Conservation (phyloP, 2,113 vertebrate genomes). For the Rhinoderma darwinii region DNA sequence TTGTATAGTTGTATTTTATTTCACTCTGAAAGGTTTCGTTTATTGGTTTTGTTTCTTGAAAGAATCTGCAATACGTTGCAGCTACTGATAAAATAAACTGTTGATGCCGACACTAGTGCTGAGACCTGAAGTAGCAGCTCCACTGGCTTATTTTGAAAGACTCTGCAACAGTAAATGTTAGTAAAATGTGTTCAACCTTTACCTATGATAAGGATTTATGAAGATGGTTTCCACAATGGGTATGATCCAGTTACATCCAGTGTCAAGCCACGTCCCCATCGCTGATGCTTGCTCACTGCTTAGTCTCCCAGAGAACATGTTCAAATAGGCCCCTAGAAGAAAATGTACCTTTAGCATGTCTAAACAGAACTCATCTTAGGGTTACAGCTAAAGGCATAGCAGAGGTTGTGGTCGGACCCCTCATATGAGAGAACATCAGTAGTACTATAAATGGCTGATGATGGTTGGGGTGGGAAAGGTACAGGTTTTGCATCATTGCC, state of each 20-base stretch:
- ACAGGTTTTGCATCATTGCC: too few species aligned
- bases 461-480: too few species aligned
- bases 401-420: not conserved
- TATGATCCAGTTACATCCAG: not conserved
- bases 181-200: not conserved
- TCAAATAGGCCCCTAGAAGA: too few species aligned
- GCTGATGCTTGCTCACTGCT: not conserved
- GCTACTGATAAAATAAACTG: not conserved
- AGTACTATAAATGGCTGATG: too few species aligned
- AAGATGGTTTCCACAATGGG: not conserved
- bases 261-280: not conserved
- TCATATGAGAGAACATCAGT: not conserved
- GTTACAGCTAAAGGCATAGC: not conserved
- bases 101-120: not conserved
- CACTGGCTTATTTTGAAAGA: not conserved
- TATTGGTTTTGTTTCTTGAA: not conserved
- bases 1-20: conserved; percentile 31
- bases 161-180: not conserved
- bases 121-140: conserved; percentile 27
- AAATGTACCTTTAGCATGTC: too few species aligned
- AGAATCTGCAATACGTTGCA: conserved; percentile 1
- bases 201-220: not conserved
- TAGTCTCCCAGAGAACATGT: not conserved
- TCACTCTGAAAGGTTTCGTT: not conserved
- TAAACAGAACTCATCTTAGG: not conserved